Evolutionary conservation across 2,888 invertebrate species (phyloP), one percentile per base, ranked within the genome.

Genomic region (Venusia cambrica): DNA sequence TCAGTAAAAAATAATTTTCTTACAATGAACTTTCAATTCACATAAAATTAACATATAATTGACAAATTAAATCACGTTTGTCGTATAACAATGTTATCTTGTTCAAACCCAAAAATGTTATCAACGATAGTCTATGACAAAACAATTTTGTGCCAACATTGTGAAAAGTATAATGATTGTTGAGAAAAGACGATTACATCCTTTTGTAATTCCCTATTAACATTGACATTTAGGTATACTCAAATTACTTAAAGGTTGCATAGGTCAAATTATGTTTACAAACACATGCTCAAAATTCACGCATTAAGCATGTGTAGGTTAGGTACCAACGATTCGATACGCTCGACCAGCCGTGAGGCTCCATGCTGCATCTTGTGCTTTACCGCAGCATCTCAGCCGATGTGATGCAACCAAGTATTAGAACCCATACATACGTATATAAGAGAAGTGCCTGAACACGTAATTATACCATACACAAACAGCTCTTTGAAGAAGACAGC

Each of bases 371-470:
- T 56, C 63, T 61, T 57, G 57, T 62, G 62, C 56, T 61, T 55
- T 60, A 58, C 53, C 48, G 68, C 57, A 57, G 50, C 57, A 62
- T 59, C 48, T 56, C 55, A 60, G 49, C 49, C 52, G 54, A 35
- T 25, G 54, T 84, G 79, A 77, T 76, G 85, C 73, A 85, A 85
- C 63, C 54, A 48, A 39, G 69, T 69, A 72, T 73, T 77, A 76
- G 76, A 78, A 74, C 76, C 79, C 76, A 80, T 75, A 67, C 68
- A 72, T 73, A 61, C 62, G 62, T 67, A 84, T 84, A 87, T 83
- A 87, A 85, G 80, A 77, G 72, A 72, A 63, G 60, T 68, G 73
- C 65, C 60, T 62, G 62, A 52, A 65, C 54, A 74, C 73, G 70
- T 76, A 78, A 79, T 71, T 76, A 83, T 71, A 67, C 62, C 78